These are phyloP conservation scores for Acleris cristana DNA, from an alignment of 2,888 invertebrate species.

Conservation along the genomic window DNA sequence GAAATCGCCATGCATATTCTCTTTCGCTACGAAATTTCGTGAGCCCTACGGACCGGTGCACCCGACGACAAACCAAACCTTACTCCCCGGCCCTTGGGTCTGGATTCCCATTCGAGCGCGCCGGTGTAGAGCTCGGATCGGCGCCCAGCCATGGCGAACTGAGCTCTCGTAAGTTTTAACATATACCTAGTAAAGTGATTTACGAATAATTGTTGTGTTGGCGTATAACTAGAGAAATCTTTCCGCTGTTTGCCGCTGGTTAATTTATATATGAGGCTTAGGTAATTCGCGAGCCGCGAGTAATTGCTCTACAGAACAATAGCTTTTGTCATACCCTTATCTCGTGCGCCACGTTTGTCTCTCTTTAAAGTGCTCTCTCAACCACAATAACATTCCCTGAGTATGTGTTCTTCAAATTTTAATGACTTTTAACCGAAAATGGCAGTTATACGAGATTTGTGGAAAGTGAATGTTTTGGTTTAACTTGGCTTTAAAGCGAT, in stretches of 20 bases:
- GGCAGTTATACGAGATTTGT: slow-evolving; percentile 28
- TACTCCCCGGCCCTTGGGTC: slow-evolving; percentile 60
- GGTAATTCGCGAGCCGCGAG: slow-evolving; percentile 82
- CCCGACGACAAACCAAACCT: slow-evolving; percentile 65
- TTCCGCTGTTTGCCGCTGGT: slow-evolving; percentile 82
- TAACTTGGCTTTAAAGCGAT: slow-evolving; percentile 20
- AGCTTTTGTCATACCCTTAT: slow-evolving; percentile 83
- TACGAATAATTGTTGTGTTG: slow-evolving; percentile 84
- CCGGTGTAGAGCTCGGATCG: slow-evolving; percentile 64
- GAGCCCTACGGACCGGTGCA: slow-evolving; percentile 60
- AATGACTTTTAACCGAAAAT: slow-evolving; percentile 33
- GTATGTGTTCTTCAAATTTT: slow-evolving; percentile 48
- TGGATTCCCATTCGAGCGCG: slow-evolving; percentile 58
- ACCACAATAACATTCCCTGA: slow-evolving; percentile 68
- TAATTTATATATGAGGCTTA: slow-evolving; percentile 84
- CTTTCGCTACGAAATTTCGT: slow-evolving; percentile 77
- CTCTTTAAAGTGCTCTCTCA: slow-evolving; percentile 68
- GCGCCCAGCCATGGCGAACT: slow-evolving; percentile 56
- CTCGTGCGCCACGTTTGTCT: slow-evolving; percentile 75
- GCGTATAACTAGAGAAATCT: slow-evolving; percentile 84
- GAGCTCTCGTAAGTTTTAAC: slow-evolving; percentile 82
- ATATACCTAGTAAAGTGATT: slow-evolving; percentile 82
- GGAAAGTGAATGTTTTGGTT: slow-evolving; percentile 9
- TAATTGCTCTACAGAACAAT: slow-evolving; percentile 83
- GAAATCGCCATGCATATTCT: slow-evolving; percentile 84